Evolutionary conservation across 2,113 vertebrate species (phyloP).

Genomic region (Oxygymnocypris stewartii): DNA sequence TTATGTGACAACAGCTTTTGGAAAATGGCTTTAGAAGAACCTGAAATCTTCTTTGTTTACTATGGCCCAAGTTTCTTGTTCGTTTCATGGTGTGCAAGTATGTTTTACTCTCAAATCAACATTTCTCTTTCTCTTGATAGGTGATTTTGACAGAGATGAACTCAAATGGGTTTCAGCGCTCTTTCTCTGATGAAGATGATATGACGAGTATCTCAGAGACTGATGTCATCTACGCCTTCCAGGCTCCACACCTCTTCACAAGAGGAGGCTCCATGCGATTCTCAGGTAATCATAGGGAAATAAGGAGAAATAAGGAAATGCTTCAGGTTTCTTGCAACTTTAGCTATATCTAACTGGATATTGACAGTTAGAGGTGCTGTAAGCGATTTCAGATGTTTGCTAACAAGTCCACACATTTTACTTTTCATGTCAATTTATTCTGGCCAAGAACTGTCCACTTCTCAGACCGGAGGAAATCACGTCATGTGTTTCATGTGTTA

Average conservation of each 20-base stretch:
- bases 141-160: conserved; percentile 87
- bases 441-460: not conserved
- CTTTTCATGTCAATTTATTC: not conserved
- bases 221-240: conserved; percentile 87
- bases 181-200: conserved; percentile 86
- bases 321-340: not conserved
- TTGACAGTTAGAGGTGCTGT: not conserved
- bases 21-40: conserved; percentile 3
- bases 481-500: not conserved
- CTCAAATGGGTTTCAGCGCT: conserved; percentile 84
- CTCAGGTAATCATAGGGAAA: conserved; percentile 76
- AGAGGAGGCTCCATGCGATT: conserved; percentile 59
- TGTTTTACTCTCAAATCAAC: not conserved
- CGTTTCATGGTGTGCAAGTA: not conserved
- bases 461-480: not conserved
- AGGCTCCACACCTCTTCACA: conserved; percentile 71
- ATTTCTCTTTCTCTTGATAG: conserved; percentile 63
- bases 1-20: conserved; percentile 1
- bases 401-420: not conserved
- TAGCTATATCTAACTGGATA: not conserved
- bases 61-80: not conserved
- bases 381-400: not conserved
- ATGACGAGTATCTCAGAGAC: conserved; percentile 79
- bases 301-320: conserved; percentile 22
- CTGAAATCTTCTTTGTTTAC: conserved; percentile 12